Conservation (phyloP, 2,797 vertebrate genomes). For the Tenualosa thibaudeaui region DNA sequence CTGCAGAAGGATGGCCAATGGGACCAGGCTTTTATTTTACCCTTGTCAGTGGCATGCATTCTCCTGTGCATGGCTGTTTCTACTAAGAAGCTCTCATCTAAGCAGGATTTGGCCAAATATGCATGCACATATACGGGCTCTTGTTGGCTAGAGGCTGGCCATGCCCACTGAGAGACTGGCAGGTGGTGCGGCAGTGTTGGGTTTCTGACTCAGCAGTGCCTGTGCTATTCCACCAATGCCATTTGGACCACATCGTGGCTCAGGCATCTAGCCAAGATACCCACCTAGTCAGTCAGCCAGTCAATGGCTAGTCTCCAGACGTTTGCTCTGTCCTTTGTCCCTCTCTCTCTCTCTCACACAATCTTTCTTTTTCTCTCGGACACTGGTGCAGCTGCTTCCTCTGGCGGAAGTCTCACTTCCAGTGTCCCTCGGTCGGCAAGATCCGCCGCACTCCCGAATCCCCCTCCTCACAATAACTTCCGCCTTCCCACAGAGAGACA, state of each 20-base stretch:
- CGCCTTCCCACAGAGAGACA: conserved; percentile 58
- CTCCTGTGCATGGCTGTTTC: neutral
- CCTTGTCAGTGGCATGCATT: conserved; percentile 32
- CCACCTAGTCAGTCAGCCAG: conserved; percentile 48
- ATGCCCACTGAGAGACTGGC: neutral
- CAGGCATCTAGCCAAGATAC: conserved; percentile 59
- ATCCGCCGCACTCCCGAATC: conserved; percentile 44
- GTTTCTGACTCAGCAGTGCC: neutral
- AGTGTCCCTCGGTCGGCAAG: conserved; percentile 62
- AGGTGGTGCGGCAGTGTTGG: conserved; percentile 15
- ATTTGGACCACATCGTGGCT: neutral
- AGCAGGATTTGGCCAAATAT: conserved; percentile 3
- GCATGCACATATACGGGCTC: neutral
- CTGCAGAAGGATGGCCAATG: conserved; percentile 48
- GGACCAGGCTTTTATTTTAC: conserved; percentile 42
- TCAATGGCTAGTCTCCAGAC: neutral
- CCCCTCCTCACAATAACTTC: conserved; percentile 48
- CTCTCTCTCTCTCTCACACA: conserved; percentile 63
- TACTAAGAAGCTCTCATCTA: neutral
- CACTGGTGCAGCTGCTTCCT: conserved; percentile 78
- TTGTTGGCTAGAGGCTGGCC: neutral
- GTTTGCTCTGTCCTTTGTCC: conserved; percentile 50
- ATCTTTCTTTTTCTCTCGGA: conserved; percentile 49
- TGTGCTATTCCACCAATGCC: neutral
- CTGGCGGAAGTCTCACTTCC: conserved; percentile 65